Evolutionary conservation across 2,113 vertebrate species (phyloP).

Genomic region (Oryzias melastigma): DNA sequence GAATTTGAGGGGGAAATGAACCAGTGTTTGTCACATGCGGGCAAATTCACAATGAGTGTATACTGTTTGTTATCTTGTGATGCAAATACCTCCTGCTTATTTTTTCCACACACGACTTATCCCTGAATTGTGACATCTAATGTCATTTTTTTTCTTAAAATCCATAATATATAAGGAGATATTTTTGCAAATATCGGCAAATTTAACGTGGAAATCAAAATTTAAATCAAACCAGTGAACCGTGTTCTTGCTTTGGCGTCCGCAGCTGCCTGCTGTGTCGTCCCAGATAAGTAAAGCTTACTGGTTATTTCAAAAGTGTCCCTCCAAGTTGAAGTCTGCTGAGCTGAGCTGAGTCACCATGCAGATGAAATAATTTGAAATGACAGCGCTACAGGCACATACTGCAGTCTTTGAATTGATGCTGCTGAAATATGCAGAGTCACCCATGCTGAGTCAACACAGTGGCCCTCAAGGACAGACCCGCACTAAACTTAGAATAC

Average conservation of each 20-base stretch:
- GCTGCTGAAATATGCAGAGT: slow-evolving; percentile 61
- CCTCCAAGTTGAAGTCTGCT: slow-evolving; percentile 43
- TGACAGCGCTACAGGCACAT: slow-evolving; percentile 57
- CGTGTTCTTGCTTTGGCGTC: too few relatives aligned
- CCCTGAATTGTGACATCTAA: slow-evolving; percentile 20
- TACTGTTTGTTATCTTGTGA: slow-evolving; percentile 23
- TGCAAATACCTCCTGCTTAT: slow-evolving; percentile 22
- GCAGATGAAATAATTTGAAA: slow-evolving; percentile 56
- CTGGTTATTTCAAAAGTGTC: slow-evolving; percentile 51
- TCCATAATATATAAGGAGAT: not conserved
- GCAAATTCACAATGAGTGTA: slow-evolving; percentile 5
- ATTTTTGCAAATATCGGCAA: slow-evolving; percentile 15
- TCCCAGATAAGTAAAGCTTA: slow-evolving; percentile 7
- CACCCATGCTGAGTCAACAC: slow-evolving; percentile 64
- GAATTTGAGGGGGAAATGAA: slow-evolving; percentile 32
- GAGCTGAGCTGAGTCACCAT: slow-evolving; percentile 53
- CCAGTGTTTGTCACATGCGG: slow-evolving; percentile 25
- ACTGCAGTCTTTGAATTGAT: slow-evolving; percentile 56
- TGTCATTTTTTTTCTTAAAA: slow-evolving; percentile 2
- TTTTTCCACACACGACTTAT: slow-evolving; percentile 23
- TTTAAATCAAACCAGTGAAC: slow-evolving; percentile 5
- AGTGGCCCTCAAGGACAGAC: slow-evolving; percentile 38
- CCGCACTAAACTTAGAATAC: slow-evolving; percentile 43
- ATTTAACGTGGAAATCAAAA: not conserved
- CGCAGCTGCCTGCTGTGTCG: too few relatives aligned